Conservation (phyloP, 2,797 vertebrate genomes). For the Australoheros facetus region DNA sequence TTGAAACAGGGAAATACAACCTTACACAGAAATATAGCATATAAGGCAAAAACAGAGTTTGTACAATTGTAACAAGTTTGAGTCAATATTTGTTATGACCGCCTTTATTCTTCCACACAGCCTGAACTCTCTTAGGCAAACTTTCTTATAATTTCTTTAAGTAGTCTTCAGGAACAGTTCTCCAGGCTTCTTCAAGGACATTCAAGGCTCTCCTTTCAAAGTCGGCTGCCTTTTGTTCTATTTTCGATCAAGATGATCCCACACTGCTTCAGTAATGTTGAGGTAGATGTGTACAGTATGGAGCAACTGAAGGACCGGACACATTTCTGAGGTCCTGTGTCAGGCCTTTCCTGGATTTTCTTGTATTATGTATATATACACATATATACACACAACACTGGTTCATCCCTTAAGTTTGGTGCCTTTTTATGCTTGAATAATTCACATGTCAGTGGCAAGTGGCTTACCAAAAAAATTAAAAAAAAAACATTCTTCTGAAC, state of each 20-base stretch:
- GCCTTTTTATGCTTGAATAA: background rate
- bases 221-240: background rate
- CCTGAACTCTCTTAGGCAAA: no score
- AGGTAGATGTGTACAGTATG: background rate
- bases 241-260: background rate
- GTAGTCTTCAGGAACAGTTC: no score
- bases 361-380: background rate
- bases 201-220: no score
- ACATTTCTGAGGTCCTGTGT: background rate
- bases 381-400: background rate
- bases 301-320: background rate
- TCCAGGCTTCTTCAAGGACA: no score
- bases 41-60: background rate
- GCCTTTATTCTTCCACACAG: no score
- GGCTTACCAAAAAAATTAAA: background rate
- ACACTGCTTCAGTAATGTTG: background rate
- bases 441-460: background rate
- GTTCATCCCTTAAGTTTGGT: background rate
- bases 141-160: no score
- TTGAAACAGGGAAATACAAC: background rate
- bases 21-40: background rate
- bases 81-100: no score
- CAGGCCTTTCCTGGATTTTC: background rate
- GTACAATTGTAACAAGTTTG: no score
- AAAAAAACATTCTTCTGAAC: background rate